Conservation (phyloP, 2,797 vertebrate genomes). For the Micropoecilia bifurca region DNA sequence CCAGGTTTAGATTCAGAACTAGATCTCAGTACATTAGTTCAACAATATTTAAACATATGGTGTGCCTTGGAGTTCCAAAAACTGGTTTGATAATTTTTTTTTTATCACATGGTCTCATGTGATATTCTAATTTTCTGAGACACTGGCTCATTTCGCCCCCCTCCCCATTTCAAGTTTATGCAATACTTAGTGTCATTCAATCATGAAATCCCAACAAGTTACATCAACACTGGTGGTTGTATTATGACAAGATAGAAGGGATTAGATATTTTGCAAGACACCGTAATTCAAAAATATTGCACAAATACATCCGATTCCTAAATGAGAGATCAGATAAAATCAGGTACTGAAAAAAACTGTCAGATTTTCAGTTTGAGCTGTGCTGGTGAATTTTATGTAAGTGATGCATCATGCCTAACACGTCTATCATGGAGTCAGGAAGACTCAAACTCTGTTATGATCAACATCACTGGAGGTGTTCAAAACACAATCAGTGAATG, state of each 20-base stretch:
- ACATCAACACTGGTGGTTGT: not conserved
- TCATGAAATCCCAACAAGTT: not conserved
- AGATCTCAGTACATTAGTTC: not conserved
- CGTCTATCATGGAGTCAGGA: not conserved
- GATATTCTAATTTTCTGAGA: no score
- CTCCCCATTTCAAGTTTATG: not conserved
- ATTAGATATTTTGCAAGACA: not conserved
- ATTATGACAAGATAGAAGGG: not conserved
- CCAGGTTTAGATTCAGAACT: not conserved
- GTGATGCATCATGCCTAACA: not conserved
- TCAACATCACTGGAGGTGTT: not conserved
- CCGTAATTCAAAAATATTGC: not conserved
- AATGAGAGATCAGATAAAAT: not conserved
- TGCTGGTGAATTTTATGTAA: not conserved
- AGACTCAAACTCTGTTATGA: not conserved
- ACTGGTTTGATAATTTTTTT: not conserved
- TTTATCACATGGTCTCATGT: no score
- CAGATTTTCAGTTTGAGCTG: not conserved
- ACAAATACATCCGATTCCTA: not conserved
- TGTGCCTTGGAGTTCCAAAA: not conserved
- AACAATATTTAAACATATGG: not conserved
- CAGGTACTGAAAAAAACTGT: not conserved
- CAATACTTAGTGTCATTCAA: not conserved
- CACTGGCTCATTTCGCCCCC: rapidly evolving
- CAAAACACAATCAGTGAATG: not conserved